Evolutionary conservation across 2,113 vertebrate genomes (phyloP).

Genomic region (Peromyscus californicus): DNA sequence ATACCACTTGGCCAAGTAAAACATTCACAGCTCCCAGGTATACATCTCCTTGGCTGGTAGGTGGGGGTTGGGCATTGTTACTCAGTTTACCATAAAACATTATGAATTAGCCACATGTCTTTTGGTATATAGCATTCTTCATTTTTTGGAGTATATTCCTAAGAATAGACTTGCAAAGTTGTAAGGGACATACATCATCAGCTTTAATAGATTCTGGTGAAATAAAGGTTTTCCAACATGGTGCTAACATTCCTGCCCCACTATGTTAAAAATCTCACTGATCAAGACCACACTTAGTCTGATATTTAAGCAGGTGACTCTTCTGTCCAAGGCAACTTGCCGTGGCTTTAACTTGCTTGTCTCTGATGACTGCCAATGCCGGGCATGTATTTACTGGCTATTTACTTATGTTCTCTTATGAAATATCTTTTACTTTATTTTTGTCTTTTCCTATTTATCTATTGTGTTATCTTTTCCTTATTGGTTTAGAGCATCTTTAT

Average conservation of each 20-base stretch:
- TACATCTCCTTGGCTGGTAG: too few species aligned
- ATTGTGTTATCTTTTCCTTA: constrained; percentile 29
- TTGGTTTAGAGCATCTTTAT: constrained; percentile 19
- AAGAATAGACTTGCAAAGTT: not conserved
- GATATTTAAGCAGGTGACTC: not conserved
- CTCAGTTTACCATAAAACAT: not conserved
- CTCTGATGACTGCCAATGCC: not conserved
- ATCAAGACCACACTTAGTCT: not conserved
- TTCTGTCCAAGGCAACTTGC: not conserved
- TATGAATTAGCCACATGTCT: not conserved
- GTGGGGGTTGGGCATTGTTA: not conserved
- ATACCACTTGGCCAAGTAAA: not conserved
- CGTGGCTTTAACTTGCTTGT: not conserved
- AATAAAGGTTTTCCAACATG: not conserved
- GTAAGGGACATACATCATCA: not conserved
- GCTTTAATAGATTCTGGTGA: not conserved
- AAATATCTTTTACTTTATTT: not conserved
- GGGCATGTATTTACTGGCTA: not conserved
- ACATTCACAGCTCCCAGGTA: not conserved
- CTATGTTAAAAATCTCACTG: not conserved
- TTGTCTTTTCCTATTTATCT: not conserved
- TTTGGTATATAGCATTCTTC: not conserved
- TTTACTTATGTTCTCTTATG: not conserved
- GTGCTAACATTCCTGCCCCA: not conserved
- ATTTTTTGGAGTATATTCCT: not conserved